Evolutionary conservation across 1,140 invertebrate genomes (phyloP).

Genomic region (Drosophila teissieri): DNA sequence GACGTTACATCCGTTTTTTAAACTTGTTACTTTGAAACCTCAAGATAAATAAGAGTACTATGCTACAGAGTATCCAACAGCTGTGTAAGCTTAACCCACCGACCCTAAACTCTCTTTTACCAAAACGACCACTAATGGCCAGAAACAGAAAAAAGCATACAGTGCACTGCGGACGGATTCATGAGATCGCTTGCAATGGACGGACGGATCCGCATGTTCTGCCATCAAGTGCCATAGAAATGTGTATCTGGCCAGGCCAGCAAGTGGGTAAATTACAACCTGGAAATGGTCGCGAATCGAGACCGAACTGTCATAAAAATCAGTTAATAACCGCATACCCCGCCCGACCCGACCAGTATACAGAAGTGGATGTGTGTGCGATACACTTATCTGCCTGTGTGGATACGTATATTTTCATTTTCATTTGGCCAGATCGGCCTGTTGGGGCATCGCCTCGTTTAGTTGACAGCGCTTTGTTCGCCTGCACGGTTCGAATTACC

Average conservation of each 20-base stretch:
- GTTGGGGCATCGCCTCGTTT: slow-evolving; percentile 34
- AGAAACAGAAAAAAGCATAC: slow-evolving; percentile 7
- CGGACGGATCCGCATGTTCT: slow-evolving; percentile 35
- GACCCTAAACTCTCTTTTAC: slow-evolving; percentile 28
- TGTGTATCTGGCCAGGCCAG: slow-evolving; percentile 8
- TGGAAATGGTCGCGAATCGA: slow-evolving; percentile 74
- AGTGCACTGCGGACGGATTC: slow-evolving; percentile 26
- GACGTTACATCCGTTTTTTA: too few relatives aligned
- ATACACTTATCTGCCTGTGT: slow-evolving; percentile 28
- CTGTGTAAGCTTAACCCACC: background rate
- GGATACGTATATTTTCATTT: slow-evolving; percentile 53
- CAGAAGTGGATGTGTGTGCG: slow-evolving; percentile 5
- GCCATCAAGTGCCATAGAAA: slow-evolving; percentile 25
- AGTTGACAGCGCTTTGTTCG: slow-evolving; percentile 64
- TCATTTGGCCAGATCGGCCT: slow-evolving; percentile 55
- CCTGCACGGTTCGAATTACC: slow-evolving; percentile 52
- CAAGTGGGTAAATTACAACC: slow-evolving; percentile 41
- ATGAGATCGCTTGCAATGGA: slow-evolving; percentile 30
- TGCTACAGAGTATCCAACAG: too few relatives aligned
- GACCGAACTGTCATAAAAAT: slow-evolving; percentile 76
- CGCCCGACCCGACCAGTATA: slow-evolving; percentile 18
- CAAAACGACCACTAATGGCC: slow-evolving; percentile 17
- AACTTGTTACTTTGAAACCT: too few relatives aligned
- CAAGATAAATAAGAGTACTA: too few relatives aligned
- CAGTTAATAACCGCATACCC: slow-evolving; percentile 65